Base-by-base conservation (phyloP, 2,113 vertebrate species). In the Phasianus colchicus region DNA sequence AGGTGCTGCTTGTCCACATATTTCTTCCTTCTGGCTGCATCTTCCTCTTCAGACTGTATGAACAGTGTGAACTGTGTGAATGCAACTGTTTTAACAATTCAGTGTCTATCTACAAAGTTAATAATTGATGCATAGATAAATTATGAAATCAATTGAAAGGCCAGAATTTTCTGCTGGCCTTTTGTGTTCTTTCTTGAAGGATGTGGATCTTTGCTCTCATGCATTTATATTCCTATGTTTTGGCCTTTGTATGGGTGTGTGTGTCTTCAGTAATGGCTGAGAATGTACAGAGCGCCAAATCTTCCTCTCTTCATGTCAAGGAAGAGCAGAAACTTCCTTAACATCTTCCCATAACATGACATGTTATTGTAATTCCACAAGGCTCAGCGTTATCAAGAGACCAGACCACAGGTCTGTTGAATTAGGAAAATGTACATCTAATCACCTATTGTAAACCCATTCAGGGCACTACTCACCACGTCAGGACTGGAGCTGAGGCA, bases 401-500 rank as follows among this genome's bases (percentile, higher is more conserved):
- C 38, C 40, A 72, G 57, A 74, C 19, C 17, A 57, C 29, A 14
- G 2, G 3, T 42, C 74, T 60, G 60, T 38, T 69, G 61, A 65
- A 75, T 63, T 29, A 19, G 20, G 52, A 91, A 94, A 70, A 61
- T 19, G 47, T 57, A 48, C 13, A 83, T 16, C 55, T 40, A n/a
- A 45, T 61, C 9, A 48, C 65, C 88, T 71, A 48, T 74, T 66
- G 48, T 13, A 57, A 91, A 30, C 34, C 27, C 73, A 36, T 4
- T 47, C 69, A 38, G 34, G 54, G 15, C 13, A 43, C 57, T 57
- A 95, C 98, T 98, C 95, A 99, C 98, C 69, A 66, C 71, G 24
- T 96, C 96, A n/a, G 98, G 96, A 89, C 97, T 97, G 74, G 97
- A 98, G 94, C 93, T 98, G 65, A 96, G 86, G 91, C 69, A 97